Percentiles rank a stretch among this genome's conserved stretches.
phyloP scores from a whole-genome alignment of 30 jellyfish, hydroid and myxozoan species.

The Turritopsis rubra region DNA sequence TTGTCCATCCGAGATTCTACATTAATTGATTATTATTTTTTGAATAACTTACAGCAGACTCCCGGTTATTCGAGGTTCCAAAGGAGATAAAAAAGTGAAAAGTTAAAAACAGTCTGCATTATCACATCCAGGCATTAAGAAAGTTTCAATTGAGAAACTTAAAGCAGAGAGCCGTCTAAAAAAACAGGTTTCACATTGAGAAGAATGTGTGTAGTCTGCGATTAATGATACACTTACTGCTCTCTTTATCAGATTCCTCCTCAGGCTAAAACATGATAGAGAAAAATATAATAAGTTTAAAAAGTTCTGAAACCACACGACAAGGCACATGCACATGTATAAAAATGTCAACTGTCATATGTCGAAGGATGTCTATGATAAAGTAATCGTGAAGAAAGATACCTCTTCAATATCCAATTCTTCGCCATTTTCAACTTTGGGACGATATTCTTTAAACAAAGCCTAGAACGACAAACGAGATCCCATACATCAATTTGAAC shows the following conservation, averaged over 20 bases:
- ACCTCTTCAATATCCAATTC: conserved; percentile 63
- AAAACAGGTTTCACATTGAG: background rate
- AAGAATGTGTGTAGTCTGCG: background rate
- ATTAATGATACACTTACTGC: conserved; percentile 50
- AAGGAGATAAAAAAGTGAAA: too few species aligned
- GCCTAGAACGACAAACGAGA: conserved; percentile 44
- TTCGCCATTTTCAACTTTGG: conserved; percentile 91
- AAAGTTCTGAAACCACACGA: too few species aligned
- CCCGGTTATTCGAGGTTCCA: too few species aligned
- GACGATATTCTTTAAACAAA: conserved; percentile 73
- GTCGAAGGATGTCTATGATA: background rate
- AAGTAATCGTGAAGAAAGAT: background rate
- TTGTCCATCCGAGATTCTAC: too few species aligned
- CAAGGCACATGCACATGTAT: too few species aligned
- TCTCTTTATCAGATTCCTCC: conserved; percentile 91
- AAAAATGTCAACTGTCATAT: too few species aligned
- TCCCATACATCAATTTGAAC: background rate
- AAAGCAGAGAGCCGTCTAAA: too few species aligned
- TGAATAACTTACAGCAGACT: too few species aligned
- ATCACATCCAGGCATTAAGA: too few species aligned
- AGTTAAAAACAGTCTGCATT: too few species aligned
- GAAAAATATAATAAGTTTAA: background rate
- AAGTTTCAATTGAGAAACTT: too few species aligned
- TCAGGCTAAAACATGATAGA: conserved; percentile 13
- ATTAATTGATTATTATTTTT: too few species aligned